Evolutionary conservation across 2,797 vertebrate species (phyloP).

Genomic region (Rhincodon typus): DNA sequence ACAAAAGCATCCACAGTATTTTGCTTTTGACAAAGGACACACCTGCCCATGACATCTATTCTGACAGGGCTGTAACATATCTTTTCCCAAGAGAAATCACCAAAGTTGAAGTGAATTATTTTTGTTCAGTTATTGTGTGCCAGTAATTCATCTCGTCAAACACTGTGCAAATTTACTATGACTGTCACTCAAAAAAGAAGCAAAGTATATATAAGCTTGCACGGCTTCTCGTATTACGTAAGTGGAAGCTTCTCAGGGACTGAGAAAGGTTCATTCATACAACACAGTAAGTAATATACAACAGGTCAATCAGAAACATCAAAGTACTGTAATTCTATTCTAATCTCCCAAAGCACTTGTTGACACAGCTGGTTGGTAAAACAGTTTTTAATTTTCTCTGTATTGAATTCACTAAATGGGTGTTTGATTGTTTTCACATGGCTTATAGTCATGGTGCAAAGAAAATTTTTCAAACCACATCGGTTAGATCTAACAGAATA

Average conservation of each 20-base stretch:
- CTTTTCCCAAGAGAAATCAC: slow-evolving; percentile 15
- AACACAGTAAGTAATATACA: slow-evolving; percentile 51
- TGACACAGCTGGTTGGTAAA: slow-evolving; percentile 62
- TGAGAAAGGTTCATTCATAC: slow-evolving; percentile 15
- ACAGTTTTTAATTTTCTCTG: slow-evolving; percentile 4
- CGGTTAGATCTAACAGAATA: neutral
- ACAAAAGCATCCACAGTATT: too few relatives aligned
- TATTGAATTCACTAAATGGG: slow-evolving; percentile 19
- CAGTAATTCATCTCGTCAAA: neutral
- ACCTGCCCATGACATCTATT: neutral
- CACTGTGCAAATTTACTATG: neutral
- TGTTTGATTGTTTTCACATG: slow-evolving; percentile 23
- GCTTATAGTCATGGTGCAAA: slow-evolving; percentile 10
- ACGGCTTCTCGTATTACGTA: neutral
- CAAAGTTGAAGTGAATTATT: neutral
- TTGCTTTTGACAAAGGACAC: neutral
- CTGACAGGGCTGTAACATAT: neutral
- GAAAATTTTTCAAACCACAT: slow-evolving; percentile 5
- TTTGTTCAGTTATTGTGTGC: slow-evolving; percentile 10
- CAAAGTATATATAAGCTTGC: neutral
- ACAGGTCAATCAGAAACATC: slow-evolving; percentile 47
- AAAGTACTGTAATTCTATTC: slow-evolving; percentile 51
- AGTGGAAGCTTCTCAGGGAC: neutral
- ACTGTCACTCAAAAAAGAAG: neutral
- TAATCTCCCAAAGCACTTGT: slow-evolving; percentile 54